Evolutionary conservation across 2,888 invertebrate genomes (phyloP), one percentile per base, ranked within the genome.

Genomic region (Dioctria rufipes): DNA sequence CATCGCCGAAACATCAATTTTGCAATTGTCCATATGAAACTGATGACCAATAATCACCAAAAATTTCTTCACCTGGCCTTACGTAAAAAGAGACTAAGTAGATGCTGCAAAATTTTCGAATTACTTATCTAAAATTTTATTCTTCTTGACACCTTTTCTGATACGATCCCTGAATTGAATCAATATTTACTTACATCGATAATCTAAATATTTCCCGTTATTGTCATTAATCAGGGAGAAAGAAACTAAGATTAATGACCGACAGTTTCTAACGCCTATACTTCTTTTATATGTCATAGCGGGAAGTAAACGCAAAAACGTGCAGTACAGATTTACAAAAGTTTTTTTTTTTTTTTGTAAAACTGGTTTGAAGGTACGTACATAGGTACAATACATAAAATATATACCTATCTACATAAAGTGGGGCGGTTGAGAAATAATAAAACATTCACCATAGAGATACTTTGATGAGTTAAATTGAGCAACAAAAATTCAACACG

Each of bases 41-140:
- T 61, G 25, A 61, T 61, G 61, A 54, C 3, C 61, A 39, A 61
- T 61, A 61, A 61, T 61, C 61, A 25, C 6, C 37, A 25, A 25
- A 25, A 25, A 25, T 61, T 61, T 61, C 61, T 4, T 11, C 61
- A 61, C 61, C 37, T 8, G 6, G n/a, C 2, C 4, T 61, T 61
- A 61, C 25, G 61, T 61, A 61, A 61, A 61, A 61, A 4, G 61
- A 8, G 37, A 25, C 5, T 39, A 61, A 25, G 25, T 25, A 25
- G 25, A 25, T 25, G 25, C 25, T 25, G 25, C 25, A 25, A 25
- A 25, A 25, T 25, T 25, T 25, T 25, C 25, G 25, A 25, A 25
- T 25, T 25, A 25, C 25, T 25, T 25, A 25, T 25, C 25, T 25
- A 25, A 25, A 25, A 25, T 25, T 25, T 25, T 25, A 25, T 25